A percentile compares a stretch with the other conserved stretches of the same genome.
These are phyloP conservation scores for Phortica variegata DNA, from an alignment of 1,140 invertebrate genomes.

Conservation along the genomic window DNA sequence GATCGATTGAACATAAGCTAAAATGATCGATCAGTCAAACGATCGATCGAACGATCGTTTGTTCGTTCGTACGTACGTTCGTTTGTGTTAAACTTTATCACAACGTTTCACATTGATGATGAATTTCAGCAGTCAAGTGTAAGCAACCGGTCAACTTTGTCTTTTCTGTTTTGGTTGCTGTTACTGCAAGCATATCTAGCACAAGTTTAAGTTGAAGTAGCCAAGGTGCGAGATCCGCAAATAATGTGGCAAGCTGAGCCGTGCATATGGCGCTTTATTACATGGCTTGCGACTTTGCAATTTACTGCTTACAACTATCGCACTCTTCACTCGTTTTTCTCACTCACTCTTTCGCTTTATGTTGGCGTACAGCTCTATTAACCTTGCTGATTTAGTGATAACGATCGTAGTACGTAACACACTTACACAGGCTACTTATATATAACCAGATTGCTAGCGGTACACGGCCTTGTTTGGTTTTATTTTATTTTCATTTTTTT, in stretches of 20 bases:
- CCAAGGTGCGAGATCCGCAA: conserved; percentile 45
- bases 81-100: conserved; percentile 30
- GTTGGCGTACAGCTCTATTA: conserved; percentile 43
- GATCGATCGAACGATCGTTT: conserved; percentile 9
- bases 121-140: conserved; percentile 48
- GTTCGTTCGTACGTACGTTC: conserved; percentile 3
- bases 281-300: conserved; percentile 18
- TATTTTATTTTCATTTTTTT: no score
- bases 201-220: no score
- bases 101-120: conserved; percentile 36
- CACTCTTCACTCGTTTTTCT: no score
- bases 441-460: conserved; percentile 23
- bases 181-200: no score
- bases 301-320: no score
- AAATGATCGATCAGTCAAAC: not conserved
- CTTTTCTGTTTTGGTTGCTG: no score
- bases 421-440: no score
- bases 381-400: conserved; percentile 51
- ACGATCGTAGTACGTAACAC: no score
- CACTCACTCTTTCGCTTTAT: conserved; percentile 1
- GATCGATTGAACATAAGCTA: no score
- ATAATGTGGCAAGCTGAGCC: conserved; percentile 37
- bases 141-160: conserved; percentile 29
- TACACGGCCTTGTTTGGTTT: conserved; percentile 23
- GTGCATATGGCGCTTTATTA: conserved; percentile 1